Evolutionary conservation across 2,113 vertebrate genomes (phyloP).

Genomic region (Atherinomorus stipes): DNA sequence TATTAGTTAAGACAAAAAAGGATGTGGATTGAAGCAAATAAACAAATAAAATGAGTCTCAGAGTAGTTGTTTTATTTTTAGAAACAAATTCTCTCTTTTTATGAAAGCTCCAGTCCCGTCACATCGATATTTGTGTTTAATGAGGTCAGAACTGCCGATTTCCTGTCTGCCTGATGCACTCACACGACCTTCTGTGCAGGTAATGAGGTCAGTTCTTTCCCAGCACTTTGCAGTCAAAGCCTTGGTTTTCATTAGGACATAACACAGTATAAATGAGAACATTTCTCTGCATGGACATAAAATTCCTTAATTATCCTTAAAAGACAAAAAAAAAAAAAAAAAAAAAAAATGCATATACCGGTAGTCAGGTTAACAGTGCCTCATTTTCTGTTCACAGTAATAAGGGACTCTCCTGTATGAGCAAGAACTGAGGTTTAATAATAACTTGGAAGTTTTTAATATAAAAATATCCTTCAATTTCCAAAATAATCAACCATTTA

Average conservation of each 20-base stretch:
- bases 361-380: not conserved
- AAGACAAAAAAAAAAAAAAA: too few species aligned
- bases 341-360: not conserved
- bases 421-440: too few species aligned
- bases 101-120: not conserved
- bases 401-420: too few species aligned
- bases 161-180: constrained; percentile 1
- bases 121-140: constrained; percentile 21
- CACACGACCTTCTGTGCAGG: not conserved
- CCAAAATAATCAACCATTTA: too few species aligned
- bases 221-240: not conserved
- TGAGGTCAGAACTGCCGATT: not conserved
- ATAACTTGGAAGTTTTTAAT: too few species aligned
- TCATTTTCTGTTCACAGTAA: not conserved
- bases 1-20: not conserved
- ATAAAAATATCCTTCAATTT: too few species aligned
- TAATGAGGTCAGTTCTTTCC: constrained; percentile 20
- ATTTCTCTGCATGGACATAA: not conserved
- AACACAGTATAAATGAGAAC: not conserved
- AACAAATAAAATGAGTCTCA: not conserved
- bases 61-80: not conserved
- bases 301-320: constrained; percentile 3
- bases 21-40: not conserved
- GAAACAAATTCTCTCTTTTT: not conserved
- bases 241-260: not conserved